phyloP scores from a whole-genome alignment of 2,113 vertebrate species.

The Notiomystis cincta region DNA sequence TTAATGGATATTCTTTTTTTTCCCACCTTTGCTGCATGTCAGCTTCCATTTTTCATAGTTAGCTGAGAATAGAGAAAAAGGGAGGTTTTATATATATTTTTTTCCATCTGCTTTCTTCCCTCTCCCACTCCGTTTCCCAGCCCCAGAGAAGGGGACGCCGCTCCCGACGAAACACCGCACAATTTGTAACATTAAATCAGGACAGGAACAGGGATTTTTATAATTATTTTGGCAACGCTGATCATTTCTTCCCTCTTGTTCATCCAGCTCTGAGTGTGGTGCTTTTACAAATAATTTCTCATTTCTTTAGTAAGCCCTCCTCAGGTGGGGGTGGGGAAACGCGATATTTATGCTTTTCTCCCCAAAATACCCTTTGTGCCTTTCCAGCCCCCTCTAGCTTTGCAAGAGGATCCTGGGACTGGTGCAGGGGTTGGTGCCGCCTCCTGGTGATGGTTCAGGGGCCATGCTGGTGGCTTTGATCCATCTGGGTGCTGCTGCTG shows the following conservation, averaged over 20 bases:
- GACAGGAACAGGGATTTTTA: neutral
- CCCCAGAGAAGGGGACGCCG: neutral
- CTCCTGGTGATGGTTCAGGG: rapidly evolving
- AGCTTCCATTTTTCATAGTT: constrained; percentile 58
- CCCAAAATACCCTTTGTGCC: neutral
- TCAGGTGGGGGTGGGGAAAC: neutral
- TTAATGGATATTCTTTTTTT: constrained; percentile 45
- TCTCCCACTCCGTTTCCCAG: neutral
- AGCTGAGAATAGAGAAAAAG: constrained; percentile 33
- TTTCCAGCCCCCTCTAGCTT: neutral
- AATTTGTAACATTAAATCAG: neutral
- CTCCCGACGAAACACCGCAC: neutral
- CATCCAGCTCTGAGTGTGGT: neutral
- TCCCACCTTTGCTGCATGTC: neutral
- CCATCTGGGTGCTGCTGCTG: neutral
- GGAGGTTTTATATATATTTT: neutral
- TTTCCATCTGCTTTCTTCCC: constrained; percentile 36
- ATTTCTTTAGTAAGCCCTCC: neutral
- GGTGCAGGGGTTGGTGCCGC: neutral
- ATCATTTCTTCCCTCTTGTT: neutral
- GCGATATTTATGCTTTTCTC: neutral
- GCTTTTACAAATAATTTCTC: neutral
- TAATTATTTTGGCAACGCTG: neutral
- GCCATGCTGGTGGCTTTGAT: rapidly evolving
- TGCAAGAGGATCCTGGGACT: neutral